These are phyloP conservation scores for Naja naja DNA, from an alignment of 2,113 vertebrate species.

Conservation along the genomic window DNA sequence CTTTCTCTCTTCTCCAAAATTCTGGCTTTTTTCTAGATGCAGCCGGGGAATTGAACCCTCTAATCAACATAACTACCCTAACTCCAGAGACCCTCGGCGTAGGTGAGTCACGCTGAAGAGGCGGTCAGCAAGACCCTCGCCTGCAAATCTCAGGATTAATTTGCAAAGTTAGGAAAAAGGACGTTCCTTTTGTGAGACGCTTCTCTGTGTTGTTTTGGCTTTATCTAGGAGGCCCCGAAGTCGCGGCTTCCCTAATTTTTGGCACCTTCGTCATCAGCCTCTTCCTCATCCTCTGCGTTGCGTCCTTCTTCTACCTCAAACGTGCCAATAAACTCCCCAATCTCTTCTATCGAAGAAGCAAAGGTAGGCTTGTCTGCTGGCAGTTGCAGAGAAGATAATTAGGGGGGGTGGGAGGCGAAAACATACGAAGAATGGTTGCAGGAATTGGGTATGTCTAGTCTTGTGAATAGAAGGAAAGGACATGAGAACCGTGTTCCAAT, in stretches of 20 bases:
- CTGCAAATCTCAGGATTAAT: neutral
- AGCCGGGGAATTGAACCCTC: constrained; percentile 50
- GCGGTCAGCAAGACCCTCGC: neutral
- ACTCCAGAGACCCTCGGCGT: constrained; percentile 41
- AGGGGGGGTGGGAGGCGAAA: neutral
- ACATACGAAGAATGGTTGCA: neutral
- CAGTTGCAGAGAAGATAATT: neutral
- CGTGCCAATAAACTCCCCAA: constrained; percentile 84
- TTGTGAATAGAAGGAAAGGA: neutral
- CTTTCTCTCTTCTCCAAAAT: neutral
- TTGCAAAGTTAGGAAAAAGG: neutral
- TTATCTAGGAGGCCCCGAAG: constrained; percentile 79
- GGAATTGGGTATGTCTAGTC: neutral
- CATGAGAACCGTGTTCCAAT: neutral
- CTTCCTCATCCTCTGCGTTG: constrained; percentile 89
- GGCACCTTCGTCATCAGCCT: constrained; percentile 89
- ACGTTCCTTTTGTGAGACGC: neutral
- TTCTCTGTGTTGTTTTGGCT: neutral
- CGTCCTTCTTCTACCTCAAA: constrained; percentile 96
- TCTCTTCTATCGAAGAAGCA: constrained; percentile 85
- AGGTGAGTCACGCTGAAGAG: constrained; percentile 53
- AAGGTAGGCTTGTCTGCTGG: constrained; percentile 68
- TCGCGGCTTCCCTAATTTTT: constrained; percentile 87
- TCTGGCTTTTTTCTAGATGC: constrained; percentile 31
- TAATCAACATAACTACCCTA: constrained; percentile 59